A percentile compares a stretch with the other conserved stretches of the same genome.
Conservation (phyloP, 2,113 vertebrate genomes). For the Haemorhous mexicanus region DNA sequence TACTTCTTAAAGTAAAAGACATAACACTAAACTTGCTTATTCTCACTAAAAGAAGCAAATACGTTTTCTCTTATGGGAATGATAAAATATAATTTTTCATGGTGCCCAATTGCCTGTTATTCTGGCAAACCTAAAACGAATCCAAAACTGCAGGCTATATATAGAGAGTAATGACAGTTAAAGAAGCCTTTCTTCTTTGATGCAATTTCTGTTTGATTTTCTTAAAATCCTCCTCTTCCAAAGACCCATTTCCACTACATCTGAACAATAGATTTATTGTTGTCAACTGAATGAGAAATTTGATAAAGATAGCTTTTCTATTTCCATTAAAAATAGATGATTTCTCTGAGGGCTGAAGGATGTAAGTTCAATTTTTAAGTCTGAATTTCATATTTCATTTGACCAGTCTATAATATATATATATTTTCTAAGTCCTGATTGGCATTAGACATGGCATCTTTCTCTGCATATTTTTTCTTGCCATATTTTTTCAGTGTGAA, state of each 20-base stretch:
- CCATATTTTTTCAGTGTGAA: not conserved
- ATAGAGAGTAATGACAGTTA: not conserved
- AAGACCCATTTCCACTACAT: slow-evolving; percentile 2
- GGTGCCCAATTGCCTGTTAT: not conserved
- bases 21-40: not conserved
- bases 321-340: slow-evolving; percentile 21
- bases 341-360: not conserved
- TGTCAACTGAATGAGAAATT: not conserved
- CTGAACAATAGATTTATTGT: slow-evolving; percentile 44
- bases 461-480: not conserved
- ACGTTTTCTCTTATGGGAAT: not conserved
- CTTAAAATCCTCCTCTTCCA: not conserved
- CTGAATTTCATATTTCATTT: not conserved
- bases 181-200: slow-evolving; percentile 27
- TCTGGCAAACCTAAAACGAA: not conserved
- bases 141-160: not conserved
- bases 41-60: not conserved
- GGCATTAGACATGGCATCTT: not conserved
- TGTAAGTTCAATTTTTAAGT: not conserved
- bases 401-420: not conserved
- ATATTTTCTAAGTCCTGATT: not conserved
- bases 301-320: slow-evolving; percentile 3
- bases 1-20: not conserved
- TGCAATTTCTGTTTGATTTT: slow-evolving; percentile 26
- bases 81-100: not conserved